These are phyloP conservation scores for Rhinoraja longicauda DNA, from an alignment of 2,797 vertebrate genomes.

Conservation along the genomic window DNA sequence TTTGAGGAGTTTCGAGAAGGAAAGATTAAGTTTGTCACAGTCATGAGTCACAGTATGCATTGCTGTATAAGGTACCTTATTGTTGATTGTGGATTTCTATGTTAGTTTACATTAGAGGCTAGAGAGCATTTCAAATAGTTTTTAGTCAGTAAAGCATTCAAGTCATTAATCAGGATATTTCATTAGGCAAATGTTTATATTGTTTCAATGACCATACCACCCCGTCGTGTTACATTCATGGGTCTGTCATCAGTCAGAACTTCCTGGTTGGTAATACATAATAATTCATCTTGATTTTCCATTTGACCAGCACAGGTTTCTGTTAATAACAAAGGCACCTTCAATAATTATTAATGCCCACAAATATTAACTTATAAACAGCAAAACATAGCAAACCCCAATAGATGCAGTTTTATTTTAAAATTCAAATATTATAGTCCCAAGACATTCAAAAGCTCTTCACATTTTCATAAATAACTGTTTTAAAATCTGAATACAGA, in stretches of 20 bases:
- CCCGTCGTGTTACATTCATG: background rate
- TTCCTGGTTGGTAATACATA: slow-evolving; percentile 45
- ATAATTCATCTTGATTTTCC: slow-evolving; percentile 52
- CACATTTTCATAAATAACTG: too few species aligned
- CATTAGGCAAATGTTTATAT: background rate
- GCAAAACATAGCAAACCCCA: background rate
- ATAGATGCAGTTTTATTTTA: background rate
- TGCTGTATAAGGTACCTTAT: too few species aligned
- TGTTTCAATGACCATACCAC: slow-evolving; percentile 9
- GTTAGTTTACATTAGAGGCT: background rate
- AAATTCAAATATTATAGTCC: background rate
- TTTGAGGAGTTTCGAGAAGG: too few species aligned
- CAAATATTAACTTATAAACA: background rate
- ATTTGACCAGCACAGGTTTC: slow-evolving; percentile 73
- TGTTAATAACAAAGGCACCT: slow-evolving; percentile 47
- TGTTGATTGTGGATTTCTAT: background rate
- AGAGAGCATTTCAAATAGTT: background rate
- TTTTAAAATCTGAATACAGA: background rate
- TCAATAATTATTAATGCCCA: background rate
- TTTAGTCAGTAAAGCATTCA: slow-evolving; percentile 1
- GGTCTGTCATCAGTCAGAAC: background rate
- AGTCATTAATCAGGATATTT: background rate
- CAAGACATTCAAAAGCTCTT: background rate
- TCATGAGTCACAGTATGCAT: background rate
- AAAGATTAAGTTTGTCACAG: too few species aligned